Conservation (phyloP, 2,113 vertebrate species). For the Tretioscincus oriximinensis region DNA sequence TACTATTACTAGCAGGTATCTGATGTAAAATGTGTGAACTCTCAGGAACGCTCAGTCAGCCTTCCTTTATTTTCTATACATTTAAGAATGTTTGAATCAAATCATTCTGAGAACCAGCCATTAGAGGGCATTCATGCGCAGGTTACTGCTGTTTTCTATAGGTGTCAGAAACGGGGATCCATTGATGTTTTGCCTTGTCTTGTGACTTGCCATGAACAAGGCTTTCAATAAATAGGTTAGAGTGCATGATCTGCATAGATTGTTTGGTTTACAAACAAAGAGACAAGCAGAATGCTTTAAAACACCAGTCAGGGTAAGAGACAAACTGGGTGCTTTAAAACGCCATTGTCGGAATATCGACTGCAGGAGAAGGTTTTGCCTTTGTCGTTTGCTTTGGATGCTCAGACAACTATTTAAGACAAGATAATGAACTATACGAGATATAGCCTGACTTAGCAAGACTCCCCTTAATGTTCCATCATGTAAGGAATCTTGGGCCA, state of each 20-base stretch:
- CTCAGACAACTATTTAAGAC: background rate
- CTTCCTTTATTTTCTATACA: background rate
- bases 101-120: background rate
- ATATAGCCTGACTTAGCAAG: too few relatives aligned
- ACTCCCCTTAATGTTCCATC: too few relatives aligned
- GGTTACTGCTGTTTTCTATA: background rate
- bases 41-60: background rate
- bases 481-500: too few relatives aligned
- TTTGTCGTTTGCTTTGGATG: background rate
- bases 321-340: too few relatives aligned
- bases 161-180: background rate
- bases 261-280: background rate
- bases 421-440: background rate
- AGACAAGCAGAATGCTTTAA: background rate
- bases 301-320: background rate
- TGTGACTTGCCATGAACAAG: background rate
- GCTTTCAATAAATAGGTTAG: background rate
- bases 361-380: background rate
- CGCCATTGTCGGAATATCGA: background rate
- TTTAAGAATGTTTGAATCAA: background rate
- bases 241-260: background rate
- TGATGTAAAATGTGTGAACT: background rate
- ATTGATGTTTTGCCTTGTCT: background rate
- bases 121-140: background rate
- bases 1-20: background rate